A percentile compares a stretch with the other conserved stretches of the same genome.
Evolutionary conservation across 2,888 invertebrate species (phyloP).

Genomic region (Orchesellides sinensis): DNA sequence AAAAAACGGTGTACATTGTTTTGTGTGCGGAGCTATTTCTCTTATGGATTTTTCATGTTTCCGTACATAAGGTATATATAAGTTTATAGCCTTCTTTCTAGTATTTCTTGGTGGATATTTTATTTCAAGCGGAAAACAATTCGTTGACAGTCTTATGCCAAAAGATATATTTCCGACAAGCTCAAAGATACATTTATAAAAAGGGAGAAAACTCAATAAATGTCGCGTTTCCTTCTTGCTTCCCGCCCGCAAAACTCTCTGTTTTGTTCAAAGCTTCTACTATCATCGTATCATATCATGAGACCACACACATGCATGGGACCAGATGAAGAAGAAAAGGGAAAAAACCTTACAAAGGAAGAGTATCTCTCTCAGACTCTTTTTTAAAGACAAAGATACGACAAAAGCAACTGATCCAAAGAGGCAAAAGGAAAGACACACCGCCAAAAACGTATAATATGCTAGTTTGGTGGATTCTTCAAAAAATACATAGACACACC

Average conservation of each 20-base stretch:
- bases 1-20: slow-evolving; percentile 6
- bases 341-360: slow-evolving; percentile 7
- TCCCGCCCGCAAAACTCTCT: slow-evolving; percentile 8
- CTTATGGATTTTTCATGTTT: slow-evolving; percentile 53
- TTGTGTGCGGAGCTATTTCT: slow-evolving; percentile 31
- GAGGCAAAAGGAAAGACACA: not conserved
- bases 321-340: slow-evolving; percentile 14
- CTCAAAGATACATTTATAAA: slow-evolving; percentile 41
- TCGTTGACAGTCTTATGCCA: slow-evolving; percentile 60
- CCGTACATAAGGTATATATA: not conserved
- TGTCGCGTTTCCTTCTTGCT: slow-evolving; percentile 54
- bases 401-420: not conserved
- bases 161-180: slow-evolving; percentile 59
- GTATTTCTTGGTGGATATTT: slow-evolving; percentile 43
- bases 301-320: slow-evolving; percentile 3
- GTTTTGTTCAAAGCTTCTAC: not conserved
- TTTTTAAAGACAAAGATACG: slow-evolving; percentile 15
- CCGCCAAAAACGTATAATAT: not conserved
- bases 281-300: not conserved
- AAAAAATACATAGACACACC: too few species aligned
- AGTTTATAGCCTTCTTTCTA: not conserved
- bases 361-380: too few species aligned
- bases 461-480: not conserved
- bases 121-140: slow-evolving; percentile 62
- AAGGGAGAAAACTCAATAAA: slow-evolving; percentile 63